Percentiles rank a stretch among this genome's conserved stretches.
Conservation (phyloP, 1,140 invertebrate species). For the Lepidotrigona ventralis region DNA sequence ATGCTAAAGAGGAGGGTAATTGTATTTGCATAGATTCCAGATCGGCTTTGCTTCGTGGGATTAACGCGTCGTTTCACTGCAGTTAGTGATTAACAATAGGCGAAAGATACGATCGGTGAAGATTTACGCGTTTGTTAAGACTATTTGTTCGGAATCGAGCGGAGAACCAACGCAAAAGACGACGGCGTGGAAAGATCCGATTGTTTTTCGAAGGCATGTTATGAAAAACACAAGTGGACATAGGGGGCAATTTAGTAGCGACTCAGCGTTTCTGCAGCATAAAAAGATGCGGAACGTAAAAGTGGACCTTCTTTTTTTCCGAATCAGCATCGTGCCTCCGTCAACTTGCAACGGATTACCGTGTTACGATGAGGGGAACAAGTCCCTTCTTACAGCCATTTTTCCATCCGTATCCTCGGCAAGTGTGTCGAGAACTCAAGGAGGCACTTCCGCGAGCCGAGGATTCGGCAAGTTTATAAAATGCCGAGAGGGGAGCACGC, state of each 20-base stretch:
- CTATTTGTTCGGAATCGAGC: neutral
- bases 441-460: constrained; percentile 54
- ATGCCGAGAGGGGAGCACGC: constrained; percentile 31
- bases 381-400: neutral
- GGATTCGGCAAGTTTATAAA: constrained; percentile 68
- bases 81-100: constrained; percentile 68
- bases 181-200: neutral
- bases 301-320: constrained; percentile 29
- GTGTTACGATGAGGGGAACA: constrained; percentile 21
- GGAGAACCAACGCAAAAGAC: neutral
- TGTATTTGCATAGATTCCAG: constrained; percentile 76
- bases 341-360: constrained; percentile 54
- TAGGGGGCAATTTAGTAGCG: constrained; percentile 30
- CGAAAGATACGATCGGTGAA: constrained; percentile 28
- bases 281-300: neutral
- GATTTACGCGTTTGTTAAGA: constrained; percentile 4
- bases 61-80: constrained; percentile 67
- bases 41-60: constrained; percentile 71
- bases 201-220: neutral
- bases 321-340: constrained; percentile 55
- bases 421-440: constrained; percentile 63
- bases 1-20: constrained; percentile 64
- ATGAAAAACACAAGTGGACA: neutral
- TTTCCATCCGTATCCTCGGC: constrained; percentile 56
- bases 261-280: constrained; percentile 35